A percentile compares a stretch with the other conserved stretches of the same genome.
phyloP scores from a whole-genome alignment of 1,140 invertebrate species.

The Lepidurus couesii region DNA sequence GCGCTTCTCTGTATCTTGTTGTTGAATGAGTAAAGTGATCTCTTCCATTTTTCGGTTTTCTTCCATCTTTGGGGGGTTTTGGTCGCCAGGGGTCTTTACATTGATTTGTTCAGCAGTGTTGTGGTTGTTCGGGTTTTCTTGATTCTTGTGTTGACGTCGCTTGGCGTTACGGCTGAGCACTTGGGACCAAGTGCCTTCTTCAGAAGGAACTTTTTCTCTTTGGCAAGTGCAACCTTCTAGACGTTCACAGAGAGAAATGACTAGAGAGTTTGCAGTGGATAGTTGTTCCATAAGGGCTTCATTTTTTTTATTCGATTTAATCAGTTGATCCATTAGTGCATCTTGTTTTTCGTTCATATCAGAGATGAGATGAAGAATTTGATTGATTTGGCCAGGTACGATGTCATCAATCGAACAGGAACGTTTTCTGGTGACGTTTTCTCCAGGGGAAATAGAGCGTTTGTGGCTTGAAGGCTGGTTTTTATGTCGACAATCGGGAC shows the following conservation, averaged over 20 bases:
- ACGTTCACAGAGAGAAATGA: neutral
- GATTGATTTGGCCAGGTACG: neutral
- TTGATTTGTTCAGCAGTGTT: neutral
- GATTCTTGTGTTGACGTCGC: neutral
- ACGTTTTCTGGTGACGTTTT: neutral
- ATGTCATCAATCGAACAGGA: neutral
- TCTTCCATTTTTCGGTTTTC: neutral
- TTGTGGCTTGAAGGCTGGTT: neutral
- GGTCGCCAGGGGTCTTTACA: neutral
- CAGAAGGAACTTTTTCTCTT: neutral
- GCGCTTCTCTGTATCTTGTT: constrained; percentile 6
- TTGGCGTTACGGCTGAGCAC: neutral
- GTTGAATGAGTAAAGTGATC: constrained; percentile 23
- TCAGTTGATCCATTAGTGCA: neutral
- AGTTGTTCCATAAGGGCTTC: neutral
- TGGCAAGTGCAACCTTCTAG: neutral
- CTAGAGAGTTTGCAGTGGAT: neutral
- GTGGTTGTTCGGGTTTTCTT: neutral
- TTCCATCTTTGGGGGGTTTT: neutral
- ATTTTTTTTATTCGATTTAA: neutral
- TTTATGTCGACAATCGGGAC: neutral
- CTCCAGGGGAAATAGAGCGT: neutral
- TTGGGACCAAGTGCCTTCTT: neutral
- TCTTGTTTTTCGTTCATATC: neutral
- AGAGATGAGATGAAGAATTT: neutral